A percentile compares a stretch with the other conserved stretches of the same genome.
phyloP scores from a whole-genome alignment of 2,113 vertebrate species.

The Tretioscincus oriximinensis region DNA sequence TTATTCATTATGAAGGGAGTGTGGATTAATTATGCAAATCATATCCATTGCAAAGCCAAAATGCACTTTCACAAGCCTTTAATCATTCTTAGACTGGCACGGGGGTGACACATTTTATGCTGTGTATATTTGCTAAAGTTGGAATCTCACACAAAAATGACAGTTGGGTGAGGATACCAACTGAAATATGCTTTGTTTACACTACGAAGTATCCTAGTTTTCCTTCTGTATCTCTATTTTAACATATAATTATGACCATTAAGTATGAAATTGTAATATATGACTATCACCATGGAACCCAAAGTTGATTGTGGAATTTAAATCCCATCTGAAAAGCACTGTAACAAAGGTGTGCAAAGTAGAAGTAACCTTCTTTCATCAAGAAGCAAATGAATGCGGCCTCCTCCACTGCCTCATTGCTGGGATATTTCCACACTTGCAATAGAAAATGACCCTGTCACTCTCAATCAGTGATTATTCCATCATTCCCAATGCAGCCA shows the following conservation, averaged over 20 bases:
- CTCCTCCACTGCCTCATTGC: no score
- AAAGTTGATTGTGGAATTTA: not conserved
- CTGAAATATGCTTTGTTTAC: not conserved
- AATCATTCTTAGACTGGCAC: not conserved
- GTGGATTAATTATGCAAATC: slow-evolving; percentile 47
- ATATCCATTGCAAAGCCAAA: slow-evolving; percentile 17
- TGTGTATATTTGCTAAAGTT: not conserved
- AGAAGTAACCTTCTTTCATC: no score
- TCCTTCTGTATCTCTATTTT: not conserved
- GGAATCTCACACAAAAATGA: not conserved
- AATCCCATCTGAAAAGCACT: not conserved
- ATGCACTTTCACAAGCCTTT: slow-evolving; percentile 15
- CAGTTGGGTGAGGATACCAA: not conserved
- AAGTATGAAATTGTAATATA: not conserved
- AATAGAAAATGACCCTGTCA: no score
- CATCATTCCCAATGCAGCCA: no score
- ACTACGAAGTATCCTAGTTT: not conserved
- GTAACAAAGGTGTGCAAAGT: not conserved
- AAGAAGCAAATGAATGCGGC: no score
- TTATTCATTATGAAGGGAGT: slow-evolving; percentile 34
- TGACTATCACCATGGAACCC: not conserved
- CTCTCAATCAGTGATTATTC: no score
- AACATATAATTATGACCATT: not conserved
- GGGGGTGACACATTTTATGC: not conserved
- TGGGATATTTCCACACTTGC: no score